phyloP scores from a whole-genome alignment of 2,888 invertebrate genomes.

The Drosophila macrospina region DNA sequence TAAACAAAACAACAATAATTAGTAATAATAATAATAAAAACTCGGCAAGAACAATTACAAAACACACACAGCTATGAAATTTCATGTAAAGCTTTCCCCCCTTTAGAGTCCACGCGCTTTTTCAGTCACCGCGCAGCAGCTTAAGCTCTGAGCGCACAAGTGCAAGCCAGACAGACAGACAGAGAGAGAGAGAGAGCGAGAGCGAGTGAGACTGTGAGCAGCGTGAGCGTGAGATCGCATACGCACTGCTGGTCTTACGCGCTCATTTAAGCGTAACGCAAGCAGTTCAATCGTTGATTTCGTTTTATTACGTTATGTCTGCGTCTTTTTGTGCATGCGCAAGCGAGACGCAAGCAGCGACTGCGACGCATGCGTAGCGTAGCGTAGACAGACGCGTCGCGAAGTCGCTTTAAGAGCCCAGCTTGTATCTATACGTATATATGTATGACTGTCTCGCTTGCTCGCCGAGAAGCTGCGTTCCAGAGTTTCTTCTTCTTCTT shows the following conservation, averaged over 20 bases:
- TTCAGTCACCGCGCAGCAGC: constrained; percentile 8
- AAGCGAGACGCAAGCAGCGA: constrained; percentile 55
- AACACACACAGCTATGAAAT: constrained; percentile 16
- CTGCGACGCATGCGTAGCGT: constrained; percentile 57
- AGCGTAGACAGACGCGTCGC: constrained; percentile 1
- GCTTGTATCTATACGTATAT: constrained; percentile 5
- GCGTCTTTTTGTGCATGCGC: constrained; percentile 1
- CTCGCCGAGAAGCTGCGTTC: constrained; percentile 41
- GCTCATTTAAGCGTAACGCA: constrained; percentile 80
- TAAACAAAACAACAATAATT: constrained; percentile 29
- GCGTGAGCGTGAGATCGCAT: not conserved
- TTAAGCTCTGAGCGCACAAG: constrained; percentile 12
- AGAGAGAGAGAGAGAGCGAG: constrained; percentile 14
- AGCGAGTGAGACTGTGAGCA: constrained; percentile 1
- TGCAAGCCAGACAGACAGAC: no score
- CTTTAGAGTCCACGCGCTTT: constrained; percentile 36
- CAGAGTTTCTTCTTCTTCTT: constrained; percentile 16
- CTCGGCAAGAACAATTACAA: not conserved
- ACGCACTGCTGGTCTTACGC: constrained; percentile 77
- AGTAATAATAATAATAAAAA: constrained; percentile 37
- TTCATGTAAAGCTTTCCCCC: constrained; percentile 8
- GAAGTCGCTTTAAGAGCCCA: not conserved
- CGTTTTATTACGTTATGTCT: constrained; percentile 11
- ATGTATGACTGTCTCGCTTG: constrained; percentile 35
- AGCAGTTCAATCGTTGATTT: constrained; percentile 54